Conservation (phyloP, 2,797 vertebrate species). For the Gastrophryne carolinensis region DNA sequence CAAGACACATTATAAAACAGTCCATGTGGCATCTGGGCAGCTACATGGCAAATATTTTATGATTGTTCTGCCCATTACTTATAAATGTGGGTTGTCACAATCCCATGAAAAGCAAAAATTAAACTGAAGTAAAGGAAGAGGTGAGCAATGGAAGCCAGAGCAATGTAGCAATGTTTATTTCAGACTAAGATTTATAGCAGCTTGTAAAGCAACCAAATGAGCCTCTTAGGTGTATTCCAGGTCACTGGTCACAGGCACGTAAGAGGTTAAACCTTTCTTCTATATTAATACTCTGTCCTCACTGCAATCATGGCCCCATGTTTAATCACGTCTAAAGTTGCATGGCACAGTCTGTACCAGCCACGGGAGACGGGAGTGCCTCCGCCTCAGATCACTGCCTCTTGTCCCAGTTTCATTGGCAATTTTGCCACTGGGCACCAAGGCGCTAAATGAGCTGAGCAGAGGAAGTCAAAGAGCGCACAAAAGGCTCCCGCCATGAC, state of each 20-base stretch:
- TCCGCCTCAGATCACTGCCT: constrained; percentile 12
- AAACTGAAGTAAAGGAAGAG: no score
- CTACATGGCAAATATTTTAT: no score
- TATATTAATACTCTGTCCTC: background rate
- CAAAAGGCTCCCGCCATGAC: background rate
- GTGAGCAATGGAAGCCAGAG: no score
- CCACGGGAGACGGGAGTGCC: background rate
- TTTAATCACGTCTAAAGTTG: constrained; percentile 5
- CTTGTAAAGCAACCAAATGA: no score
- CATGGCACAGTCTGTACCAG: constrained; percentile 8
- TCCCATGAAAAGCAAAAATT: no score
- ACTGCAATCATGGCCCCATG: background rate
- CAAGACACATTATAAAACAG: no score
- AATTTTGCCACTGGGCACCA: constrained; percentile 14
- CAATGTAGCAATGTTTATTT: no score
- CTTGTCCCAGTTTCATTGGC: constrained; percentile 31
- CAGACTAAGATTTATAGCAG: no score
- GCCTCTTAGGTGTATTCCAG: no score
- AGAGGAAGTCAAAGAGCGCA: background rate
- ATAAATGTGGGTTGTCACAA: no score
- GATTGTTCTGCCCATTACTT: no score
- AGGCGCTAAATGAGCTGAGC: background rate
- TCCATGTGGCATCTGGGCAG: no score
- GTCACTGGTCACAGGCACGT: background rate
- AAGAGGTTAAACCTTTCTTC: constrained; percentile 6